These are phyloP conservation scores for Peromyscus melanophrys DNA, from an alignment of 2,797 vertebrate species.

Conservation along the genomic window DNA sequence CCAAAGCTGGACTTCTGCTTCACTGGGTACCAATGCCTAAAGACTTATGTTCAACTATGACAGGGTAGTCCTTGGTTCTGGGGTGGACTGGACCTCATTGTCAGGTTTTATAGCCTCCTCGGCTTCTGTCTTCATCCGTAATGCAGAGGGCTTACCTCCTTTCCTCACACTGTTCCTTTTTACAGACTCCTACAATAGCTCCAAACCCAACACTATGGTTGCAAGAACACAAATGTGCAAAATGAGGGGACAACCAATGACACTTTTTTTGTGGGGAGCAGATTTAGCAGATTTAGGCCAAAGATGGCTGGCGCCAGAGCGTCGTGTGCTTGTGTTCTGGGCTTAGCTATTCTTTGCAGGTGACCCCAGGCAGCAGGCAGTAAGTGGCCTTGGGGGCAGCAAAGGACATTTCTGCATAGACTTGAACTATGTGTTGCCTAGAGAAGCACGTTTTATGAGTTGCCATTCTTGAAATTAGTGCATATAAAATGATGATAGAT, in stretches of 20 bases:
- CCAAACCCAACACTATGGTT: constrained; percentile 79
- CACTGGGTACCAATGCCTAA: not conserved
- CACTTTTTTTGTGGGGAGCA: constrained; percentile 82
- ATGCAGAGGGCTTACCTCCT: not conserved
- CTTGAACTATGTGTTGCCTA: constrained; percentile 50
- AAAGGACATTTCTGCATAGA: constrained; percentile 58
- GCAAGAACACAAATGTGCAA: constrained; percentile 82
- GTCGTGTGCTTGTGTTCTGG: constrained; percentile 49
- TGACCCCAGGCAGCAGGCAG: constrained; percentile 73
- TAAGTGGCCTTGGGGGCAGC: constrained; percentile 65
- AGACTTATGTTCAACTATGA: not conserved
- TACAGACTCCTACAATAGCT: constrained; percentile 61
- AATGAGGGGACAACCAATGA: constrained; percentile 81
- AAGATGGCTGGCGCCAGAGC: constrained; percentile 86
- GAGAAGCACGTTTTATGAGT: not conserved
- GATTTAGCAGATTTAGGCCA: constrained; percentile 77
- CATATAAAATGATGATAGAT: rapidly evolving
- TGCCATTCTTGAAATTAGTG: not conserved
- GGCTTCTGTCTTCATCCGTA: not conserved
- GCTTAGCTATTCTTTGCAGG: constrained; percentile 83
- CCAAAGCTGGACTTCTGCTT: not conserved
- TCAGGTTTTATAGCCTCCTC: not conserved
- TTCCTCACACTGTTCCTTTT: not conserved
- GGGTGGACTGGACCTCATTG: not conserved
- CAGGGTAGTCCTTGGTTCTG: not conserved